Percentiles rank a stretch among this genome's conserved stretches.
Evolutionary conservation across 1,140 invertebrate species (phyloP).

Genomic region (Papilio machaon): DNA sequence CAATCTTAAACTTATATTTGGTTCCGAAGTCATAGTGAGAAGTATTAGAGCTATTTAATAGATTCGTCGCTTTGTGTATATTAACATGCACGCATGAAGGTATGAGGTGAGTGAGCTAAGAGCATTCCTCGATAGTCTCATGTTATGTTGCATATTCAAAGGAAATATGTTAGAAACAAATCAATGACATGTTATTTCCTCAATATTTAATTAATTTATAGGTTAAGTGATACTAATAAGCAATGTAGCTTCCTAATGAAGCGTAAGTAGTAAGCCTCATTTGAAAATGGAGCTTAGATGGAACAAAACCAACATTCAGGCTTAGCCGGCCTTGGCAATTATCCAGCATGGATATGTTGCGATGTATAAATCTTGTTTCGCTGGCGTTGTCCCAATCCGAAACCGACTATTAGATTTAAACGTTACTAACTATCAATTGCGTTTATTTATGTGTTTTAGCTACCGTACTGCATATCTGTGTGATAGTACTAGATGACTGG

Average conservation of each 20-base stretch:
- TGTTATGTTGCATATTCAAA: background rate
- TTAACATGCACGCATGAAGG: background rate
- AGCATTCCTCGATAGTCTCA: background rate
- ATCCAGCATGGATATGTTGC: conserved; percentile 33
- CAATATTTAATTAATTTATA: background rate
- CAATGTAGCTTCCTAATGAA: background rate
- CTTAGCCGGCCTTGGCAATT: conserved; percentile 27
- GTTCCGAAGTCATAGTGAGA: background rate
- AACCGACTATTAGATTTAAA: conserved; percentile 28
- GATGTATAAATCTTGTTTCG: conserved; percentile 20
- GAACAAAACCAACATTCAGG: conserved; percentile 4
- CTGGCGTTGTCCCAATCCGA: conserved; percentile 30
- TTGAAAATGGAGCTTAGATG: conserved; percentile 3
- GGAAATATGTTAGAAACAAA: too few species aligned
- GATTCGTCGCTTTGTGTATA: background rate
- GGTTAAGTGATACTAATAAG: background rate
- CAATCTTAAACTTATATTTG: background rate
- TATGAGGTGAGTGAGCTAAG: background rate
- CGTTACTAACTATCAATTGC: conserved; percentile 33
- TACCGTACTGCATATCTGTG: conserved; percentile 1
- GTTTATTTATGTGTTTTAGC: conserved; percentile 6
- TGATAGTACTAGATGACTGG: background rate
- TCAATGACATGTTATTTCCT: background rate
- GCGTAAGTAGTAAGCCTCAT: background rate
- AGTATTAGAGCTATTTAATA: background rate